Evolutionary conservation across 2,797 vertebrate genomes (phyloP), one percentile per base, ranked within the genome.

Genomic region (Eutrigla gurnardus): DNA sequence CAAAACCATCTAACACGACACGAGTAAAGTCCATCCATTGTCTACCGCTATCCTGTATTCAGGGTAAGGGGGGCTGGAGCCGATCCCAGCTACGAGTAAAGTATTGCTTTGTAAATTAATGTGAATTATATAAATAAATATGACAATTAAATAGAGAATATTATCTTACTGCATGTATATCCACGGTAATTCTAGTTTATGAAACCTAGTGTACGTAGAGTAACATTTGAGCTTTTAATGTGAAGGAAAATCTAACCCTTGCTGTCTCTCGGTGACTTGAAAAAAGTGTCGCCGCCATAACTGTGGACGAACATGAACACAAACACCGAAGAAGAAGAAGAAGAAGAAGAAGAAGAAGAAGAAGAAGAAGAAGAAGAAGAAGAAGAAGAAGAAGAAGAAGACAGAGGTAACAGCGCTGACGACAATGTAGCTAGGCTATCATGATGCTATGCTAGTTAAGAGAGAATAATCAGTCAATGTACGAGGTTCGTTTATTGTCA

Each of bases 141-240:
- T n/a, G 2, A 42, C 33, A 1, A 32, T 33, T 0, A 12, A 15
- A 12, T 4, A 4, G 0, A 1, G 8, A 1, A 45, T 17, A n/a
- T n/a, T 11, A 10, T 37, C 11, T 39, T 4, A 11, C 4, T 4
- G 6, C 7, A 37, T 15, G 10, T 52, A 32, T 25, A 52, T 25
- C 25, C 11, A 10, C 35, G 9, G 3, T 1, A 3, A 36, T 4
- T 10, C 4, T 7, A 6, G 3, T 11, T 0, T 14, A 4, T 62
- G 0, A 10, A 5, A 25, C 25, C 25, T 25, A 13, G 3, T 32
- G 8, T 4, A 42, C 6, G 17, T n/a, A 4, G 3, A 40, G 0
- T 10, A 25, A 62, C 13, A 39, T 43, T 18, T 9, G 15, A 0
- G 8, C 54, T 69, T 80, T 84, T 86, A 82, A 1, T 71, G 65